Evolutionary conservation across 2,113 vertebrate genomes (phyloP).

Genomic region (Daboia siamensis): DNA sequence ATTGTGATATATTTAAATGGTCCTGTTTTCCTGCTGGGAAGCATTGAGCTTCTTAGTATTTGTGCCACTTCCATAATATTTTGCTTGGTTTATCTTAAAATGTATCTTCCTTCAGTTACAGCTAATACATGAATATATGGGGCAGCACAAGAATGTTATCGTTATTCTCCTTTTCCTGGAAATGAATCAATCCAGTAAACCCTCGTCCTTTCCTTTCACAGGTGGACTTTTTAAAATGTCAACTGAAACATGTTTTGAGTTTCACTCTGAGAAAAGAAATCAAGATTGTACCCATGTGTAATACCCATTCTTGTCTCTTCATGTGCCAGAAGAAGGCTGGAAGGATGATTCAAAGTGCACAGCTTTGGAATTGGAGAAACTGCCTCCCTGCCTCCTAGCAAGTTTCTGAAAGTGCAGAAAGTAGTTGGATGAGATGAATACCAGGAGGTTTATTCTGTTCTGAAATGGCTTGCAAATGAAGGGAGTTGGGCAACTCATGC

Average conservation of each 20-base stretch:
- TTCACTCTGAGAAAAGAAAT: background rate
- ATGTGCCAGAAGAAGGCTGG: background rate
- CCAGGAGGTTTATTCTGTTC: background rate
- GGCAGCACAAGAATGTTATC: background rate
- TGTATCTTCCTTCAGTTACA: background rate
- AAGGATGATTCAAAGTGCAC: background rate
- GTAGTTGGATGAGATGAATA: background rate
- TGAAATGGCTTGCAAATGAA: background rate
- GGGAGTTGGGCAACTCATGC: background rate
- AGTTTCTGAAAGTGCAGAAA: background rate
- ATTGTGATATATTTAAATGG: slow-evolving; percentile 48
- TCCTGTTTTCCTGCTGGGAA: slow-evolving; percentile 39
- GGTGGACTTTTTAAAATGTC: background rate
- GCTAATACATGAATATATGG: background rate
- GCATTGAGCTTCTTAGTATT: slow-evolving; percentile 57
- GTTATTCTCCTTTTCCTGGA: background rate
- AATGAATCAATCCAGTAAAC: background rate
- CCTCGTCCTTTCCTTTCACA: too few relatives aligned
- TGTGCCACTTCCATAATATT: slow-evolving; percentile 22
- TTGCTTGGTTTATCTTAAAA: background rate
- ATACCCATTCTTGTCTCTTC: background rate
- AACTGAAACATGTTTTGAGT: background rate
- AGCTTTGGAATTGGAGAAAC: background rate
- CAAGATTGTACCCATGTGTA: background rate
- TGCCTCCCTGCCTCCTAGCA: background rate